These are phyloP conservation scores for Ethmia dodecea DNA, from an alignment of 2,888 invertebrate genomes.

Conservation along the genomic window DNA sequence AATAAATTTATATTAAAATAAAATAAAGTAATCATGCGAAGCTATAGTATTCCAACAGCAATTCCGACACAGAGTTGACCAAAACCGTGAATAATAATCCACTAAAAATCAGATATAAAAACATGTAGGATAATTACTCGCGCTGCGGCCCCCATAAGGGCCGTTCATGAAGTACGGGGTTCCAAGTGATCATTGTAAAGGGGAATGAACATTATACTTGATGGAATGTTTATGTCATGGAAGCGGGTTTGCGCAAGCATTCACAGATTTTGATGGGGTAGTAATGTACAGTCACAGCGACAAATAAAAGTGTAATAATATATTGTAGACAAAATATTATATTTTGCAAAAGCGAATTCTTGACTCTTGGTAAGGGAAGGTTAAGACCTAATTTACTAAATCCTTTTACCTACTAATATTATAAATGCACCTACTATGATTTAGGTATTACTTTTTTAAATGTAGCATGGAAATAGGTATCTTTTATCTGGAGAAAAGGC, in stretches of 20 bases:
- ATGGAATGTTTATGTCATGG: slow-evolving; percentile 72
- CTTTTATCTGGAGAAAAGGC: too few relatives aligned
- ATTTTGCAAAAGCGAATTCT: too few relatives aligned
- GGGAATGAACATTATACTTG: slow-evolving; percentile 57
- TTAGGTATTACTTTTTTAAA: too few relatives aligned
- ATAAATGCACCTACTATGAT: too few relatives aligned
- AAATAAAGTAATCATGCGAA: too few relatives aligned
- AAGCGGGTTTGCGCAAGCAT: slow-evolving; percentile 78
- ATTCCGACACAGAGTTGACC: slow-evolving; percentile 38
- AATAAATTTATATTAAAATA: too few relatives aligned
- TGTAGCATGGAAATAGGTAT: too few relatives aligned
- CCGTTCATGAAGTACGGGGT: slow-evolving; percentile 48
- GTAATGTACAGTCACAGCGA: slow-evolving; percentile 44
- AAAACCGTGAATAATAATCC: slow-evolving; percentile 71
- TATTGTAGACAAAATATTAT: too few relatives aligned
- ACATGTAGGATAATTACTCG: slow-evolving; percentile 74
- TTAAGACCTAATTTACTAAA: too few relatives aligned
- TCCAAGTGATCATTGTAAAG: slow-evolving; percentile 22
- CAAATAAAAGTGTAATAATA: too few relatives aligned
- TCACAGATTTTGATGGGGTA: slow-evolving; percentile 76
- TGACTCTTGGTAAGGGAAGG: too few relatives aligned
- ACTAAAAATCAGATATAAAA: slow-evolving; percentile 72
- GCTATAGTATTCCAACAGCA: slow-evolving; percentile 21
- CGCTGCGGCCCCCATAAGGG: slow-evolving; percentile 63
- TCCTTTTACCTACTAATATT: too few relatives aligned